phyloP scores from a whole-genome alignment of 2,888 invertebrate genomes.

The Drosophila quinaria region DNA sequence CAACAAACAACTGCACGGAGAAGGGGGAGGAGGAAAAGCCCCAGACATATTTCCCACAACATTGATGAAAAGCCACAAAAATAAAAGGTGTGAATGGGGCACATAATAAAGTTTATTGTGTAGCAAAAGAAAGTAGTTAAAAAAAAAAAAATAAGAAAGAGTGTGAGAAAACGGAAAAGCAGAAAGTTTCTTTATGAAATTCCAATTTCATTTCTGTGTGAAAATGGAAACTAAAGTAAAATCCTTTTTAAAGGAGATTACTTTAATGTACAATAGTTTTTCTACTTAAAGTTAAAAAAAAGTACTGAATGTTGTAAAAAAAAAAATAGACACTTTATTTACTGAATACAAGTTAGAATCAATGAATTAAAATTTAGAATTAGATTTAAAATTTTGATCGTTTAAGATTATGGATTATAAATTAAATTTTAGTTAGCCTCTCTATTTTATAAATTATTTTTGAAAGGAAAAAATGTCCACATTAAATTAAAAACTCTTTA shows the following conservation, averaged over 20 bases:
- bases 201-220: not conserved
- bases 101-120: slow-evolving; percentile 22
- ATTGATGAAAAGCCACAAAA: slow-evolving; percentile 18
- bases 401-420: no score
- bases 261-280: not conserved
- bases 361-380: no score
- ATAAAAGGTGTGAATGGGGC: slow-evolving; percentile 23
- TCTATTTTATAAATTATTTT: no score
- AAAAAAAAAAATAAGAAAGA: not conserved
- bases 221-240: not conserved
- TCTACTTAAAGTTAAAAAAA: not conserved
- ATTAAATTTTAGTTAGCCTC: no score
- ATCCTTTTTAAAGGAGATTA: slow-evolving; percentile 9
- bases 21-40: not conserved
- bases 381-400: no score
- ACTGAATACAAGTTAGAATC: not conserved
- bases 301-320: not conserved
- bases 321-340: not conserved
- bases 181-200: not conserved
- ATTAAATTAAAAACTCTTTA: no score
- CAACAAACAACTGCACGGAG: slow-evolving; percentile 17
- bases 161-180: no score
- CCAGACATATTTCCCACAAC: slow-evolving; percentile 26
- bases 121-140: not conserved
- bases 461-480: no score